A percentile compares a stretch with the other conserved stretches of the same genome.
phyloP scores from a whole-genome alignment of 2,113 vertebrate species.

The Beaufortia kweichowensis region DNA sequence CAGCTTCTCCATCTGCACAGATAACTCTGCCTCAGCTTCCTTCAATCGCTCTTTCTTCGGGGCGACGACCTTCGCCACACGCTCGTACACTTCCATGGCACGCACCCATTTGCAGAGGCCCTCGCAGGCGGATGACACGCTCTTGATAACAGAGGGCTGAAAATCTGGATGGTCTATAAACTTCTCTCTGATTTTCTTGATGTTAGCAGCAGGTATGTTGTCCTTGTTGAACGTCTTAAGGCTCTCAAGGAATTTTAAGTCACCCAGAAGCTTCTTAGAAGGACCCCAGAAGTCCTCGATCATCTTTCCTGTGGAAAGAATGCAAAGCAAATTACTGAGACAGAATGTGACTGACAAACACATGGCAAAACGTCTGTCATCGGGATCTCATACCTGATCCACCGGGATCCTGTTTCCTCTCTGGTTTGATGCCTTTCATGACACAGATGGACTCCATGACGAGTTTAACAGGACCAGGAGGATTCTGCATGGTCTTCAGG shows the following conservation, averaged over 20 bases:
- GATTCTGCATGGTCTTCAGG: slow-evolving; percentile 92
- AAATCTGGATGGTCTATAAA: slow-evolving; percentile 87
- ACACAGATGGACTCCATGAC: slow-evolving; percentile 95
- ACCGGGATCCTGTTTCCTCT: slow-evolving; percentile 86
- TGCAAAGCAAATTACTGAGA: neutral
- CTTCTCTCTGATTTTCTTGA: slow-evolving; percentile 86
- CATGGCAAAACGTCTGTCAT: too few species aligned
- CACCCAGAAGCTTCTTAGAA: slow-evolving; percentile 87
- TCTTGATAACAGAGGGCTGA: slow-evolving; percentile 85
- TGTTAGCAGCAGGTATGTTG: slow-evolving; percentile 77
- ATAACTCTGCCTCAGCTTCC: slow-evolving; percentile 77
- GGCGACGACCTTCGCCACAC: slow-evolving; percentile 86
- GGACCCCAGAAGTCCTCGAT: slow-evolving; percentile 90
- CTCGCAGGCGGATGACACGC: slow-evolving; percentile 89
- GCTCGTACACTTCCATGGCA: slow-evolving; percentile 90
- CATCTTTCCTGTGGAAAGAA: slow-evolving; percentile 84
- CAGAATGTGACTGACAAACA: neutral
- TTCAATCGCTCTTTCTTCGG: slow-evolving; percentile 82
- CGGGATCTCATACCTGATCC: slow-evolving; percentile 81
- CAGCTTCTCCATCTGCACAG: slow-evolving; percentile 79
- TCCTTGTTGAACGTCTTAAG: slow-evolving; percentile 87
- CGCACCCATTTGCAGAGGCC: slow-evolving; percentile 92
- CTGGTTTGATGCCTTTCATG: slow-evolving; percentile 86
- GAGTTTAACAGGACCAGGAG: slow-evolving; percentile 85
- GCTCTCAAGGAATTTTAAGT: slow-evolving; percentile 88